Evolutionary conservation across 2,797 vertebrate species (phyloP), one percentile per base, ranked within the genome.

Genomic region (Catostomus latipinnis): DNA sequence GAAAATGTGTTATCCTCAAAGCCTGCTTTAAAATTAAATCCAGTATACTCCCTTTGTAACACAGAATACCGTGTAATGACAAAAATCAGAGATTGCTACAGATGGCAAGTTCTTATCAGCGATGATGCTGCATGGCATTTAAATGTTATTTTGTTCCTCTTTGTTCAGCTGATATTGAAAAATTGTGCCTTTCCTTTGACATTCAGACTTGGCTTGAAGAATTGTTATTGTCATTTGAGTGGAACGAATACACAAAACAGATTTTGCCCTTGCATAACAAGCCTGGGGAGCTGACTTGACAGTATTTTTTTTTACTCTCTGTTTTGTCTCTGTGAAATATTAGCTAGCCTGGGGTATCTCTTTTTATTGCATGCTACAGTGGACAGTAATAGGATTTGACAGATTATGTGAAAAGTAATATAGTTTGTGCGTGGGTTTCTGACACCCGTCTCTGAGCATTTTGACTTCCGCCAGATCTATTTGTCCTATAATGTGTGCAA

Each of bases 161-260:
- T 81, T 82, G 81, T 77, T 84, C 78, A 69, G 16, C n/a, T 34
- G 53, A 68, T n/a, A 74, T 50, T 1, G 22, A 78, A 46, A 34
- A 82, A 76, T 63, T 68, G 74, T 78, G 49, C 76, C 46, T 67
- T 65, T 73, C 11, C 74, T 50, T 72, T 82, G 80, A 77, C 81
- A 85, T 84, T 85, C 84, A 79, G 60, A 71, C 61, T 54, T 57
- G 82, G 79, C 75, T 79, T 83, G 75, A 83, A 79, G 48, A 81
- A 81, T 79, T 53, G 69, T 52, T 52, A 57, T 74, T 76, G 82
- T 84, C 80, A 74, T 76, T 67, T 68, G 78, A 79, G 68, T 75
- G 76, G 76, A 85, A 83, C 71, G 58, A 75, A 76, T 78, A 71
- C 79, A 74, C 71, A 78, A 74, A 78, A 83, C 54, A 80, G 78